Evolutionary conservation across 2,113 vertebrate genomes (phyloP), one percentile per base, ranked within the genome.

Genomic region (Alethe diademata): DNA sequence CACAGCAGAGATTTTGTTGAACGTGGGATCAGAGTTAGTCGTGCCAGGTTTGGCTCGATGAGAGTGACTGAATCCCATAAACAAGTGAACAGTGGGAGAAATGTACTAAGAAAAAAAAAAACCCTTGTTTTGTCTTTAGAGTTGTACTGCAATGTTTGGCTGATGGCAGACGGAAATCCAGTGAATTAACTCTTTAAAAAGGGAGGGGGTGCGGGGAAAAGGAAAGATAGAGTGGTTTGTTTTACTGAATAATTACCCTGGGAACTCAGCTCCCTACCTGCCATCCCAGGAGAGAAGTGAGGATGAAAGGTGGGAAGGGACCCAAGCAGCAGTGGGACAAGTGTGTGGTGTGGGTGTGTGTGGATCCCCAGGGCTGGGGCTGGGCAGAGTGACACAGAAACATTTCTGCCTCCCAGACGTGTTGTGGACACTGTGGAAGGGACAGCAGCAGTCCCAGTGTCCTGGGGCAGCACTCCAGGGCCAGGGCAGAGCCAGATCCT

Each of bases 1-100:
- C 78, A 70, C 70, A 91, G 62, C 58, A 88, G 86, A 8, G 62
- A 82, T 95, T 93, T 79, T 96, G 92, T 82, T 96, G 79, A 96
- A 95, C 0, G 65, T 66, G 72, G 93, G 90, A 94, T 92, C 91
- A 71, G 67, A 80, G 85, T 84, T 33, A 93, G 36, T 42, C 29
- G 35, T 78, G 54, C 67, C 91, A 96, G 93, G 75, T 94, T 94
- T 96, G 87, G 67, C 94, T 95, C n/a, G 3, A 93, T 85, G 85
- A 83, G 71, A 88, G 54, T 58, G 78, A 96, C 78, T 78, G 95
- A 79, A 84, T 92, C 64, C 76, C 80, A 95, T 91, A 96, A 96
- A 96, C 83, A 83, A 95, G 89, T 60, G 95, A 96, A 93, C 88
- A 78, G 51, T 73, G 51, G 85, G 76, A 83, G 90, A 96, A 96